phyloP scores from a whole-genome alignment of 2,888 invertebrate species.

The Bugula neritina region DNA sequence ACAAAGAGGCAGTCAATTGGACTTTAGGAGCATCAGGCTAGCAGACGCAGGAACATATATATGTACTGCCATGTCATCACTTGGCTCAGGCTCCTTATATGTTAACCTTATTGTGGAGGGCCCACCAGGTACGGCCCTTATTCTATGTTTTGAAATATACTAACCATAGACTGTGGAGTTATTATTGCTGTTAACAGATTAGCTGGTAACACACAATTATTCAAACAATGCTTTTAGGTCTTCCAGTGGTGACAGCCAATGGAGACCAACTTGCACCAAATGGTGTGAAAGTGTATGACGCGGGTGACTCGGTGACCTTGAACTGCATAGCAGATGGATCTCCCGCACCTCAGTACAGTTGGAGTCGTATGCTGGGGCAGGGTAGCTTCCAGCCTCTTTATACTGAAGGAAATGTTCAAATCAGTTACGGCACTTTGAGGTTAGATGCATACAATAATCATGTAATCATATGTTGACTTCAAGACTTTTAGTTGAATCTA shows the following conservation, averaged over 20 bases:
- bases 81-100: constrained; percentile 63
- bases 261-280: background rate
- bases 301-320: background rate
- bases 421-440: background rate
- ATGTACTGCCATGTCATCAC: constrained; percentile 67
- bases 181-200: no score
- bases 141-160: no score
- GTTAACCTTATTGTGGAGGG: constrained; percentile 73
- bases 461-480: no score
- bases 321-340: constrained; percentile 59
- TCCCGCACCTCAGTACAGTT: constrained; percentile 15
- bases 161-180: no score
- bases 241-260: constrained; percentile 7
- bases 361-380: background rate
- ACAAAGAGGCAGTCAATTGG: constrained; percentile 30
- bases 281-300: constrained; percentile 2
- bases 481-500: no score
- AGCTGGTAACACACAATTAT: no score
- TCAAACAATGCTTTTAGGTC: background rate
- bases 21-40: constrained; percentile 44
- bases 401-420: background rate
- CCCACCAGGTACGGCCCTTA: constrained; percentile 4
- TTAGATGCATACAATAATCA: background rate
- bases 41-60: constrained; percentile 76
- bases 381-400: background rate